Conservation (phyloP, 2,888 invertebrate species). For the Sinodicranocentrus sp. region DNA sequence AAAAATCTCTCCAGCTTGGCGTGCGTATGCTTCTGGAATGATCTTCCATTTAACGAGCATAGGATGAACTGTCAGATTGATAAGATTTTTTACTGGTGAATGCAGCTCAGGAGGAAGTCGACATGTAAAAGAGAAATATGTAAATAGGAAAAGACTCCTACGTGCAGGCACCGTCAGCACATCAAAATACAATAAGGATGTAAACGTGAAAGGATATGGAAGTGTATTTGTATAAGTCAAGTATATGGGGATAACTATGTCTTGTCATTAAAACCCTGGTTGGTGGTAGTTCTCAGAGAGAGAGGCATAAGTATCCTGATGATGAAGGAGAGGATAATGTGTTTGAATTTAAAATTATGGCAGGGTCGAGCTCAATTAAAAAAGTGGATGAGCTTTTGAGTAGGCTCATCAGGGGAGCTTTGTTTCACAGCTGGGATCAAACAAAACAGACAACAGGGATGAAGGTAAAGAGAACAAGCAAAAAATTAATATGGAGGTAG, state of each 20-base stretch:
- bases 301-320: background rate
- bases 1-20: slow-evolving; percentile 1
- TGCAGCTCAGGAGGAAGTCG: slow-evolving; percentile 41
- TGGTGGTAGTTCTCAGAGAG: no score
- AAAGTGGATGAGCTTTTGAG: slow-evolving; percentile 66
- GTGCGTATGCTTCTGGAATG: background rate
- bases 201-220: background rate
- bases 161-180: background rate
- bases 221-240: slow-evolving; percentile 1
- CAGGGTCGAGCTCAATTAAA: slow-evolving; percentile 75
- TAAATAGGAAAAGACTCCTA: background rate
- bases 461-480: no score
- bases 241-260: no score
- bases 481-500: no score
- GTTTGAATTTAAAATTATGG: slow-evolving; percentile 67
- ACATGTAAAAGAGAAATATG: slow-evolving; percentile 10
- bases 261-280: no score
- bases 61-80: slow-evolving; percentile 44
- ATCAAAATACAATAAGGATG: background rate
- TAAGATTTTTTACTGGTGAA: slow-evolving; percentile 2
- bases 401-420: slow-evolving; percentile 74
- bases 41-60: slow-evolving; percentile 14
- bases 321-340: background rate
- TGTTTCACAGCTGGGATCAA: slow-evolving; percentile 73
- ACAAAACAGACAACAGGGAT: slow-evolving; percentile 50